Percentiles rank a stretch among this genome's conserved stretches.
phyloP scores from a whole-genome alignment of 2,888 invertebrate species.

The Caenorhabditis sp. region DNA sequence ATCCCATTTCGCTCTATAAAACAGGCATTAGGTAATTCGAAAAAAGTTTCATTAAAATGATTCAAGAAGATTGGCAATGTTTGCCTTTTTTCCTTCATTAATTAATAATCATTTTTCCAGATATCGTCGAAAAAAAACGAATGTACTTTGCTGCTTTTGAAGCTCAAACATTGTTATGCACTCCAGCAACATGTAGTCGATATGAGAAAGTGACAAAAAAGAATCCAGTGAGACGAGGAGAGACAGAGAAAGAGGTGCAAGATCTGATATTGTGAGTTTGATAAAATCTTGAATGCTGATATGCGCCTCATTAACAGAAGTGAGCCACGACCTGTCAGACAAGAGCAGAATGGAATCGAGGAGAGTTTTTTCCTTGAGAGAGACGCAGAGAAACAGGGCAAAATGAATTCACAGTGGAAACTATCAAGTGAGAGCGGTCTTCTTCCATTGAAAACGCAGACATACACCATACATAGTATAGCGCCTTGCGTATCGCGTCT shows the following conservation, averaged over 20 bases:
- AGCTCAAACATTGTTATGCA: slow-evolving; percentile 34
- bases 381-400: no score
- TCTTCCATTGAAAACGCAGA: no score
- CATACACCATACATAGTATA: no score
- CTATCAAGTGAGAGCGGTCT: no score
- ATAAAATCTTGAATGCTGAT: no score
- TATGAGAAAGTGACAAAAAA: slow-evolving; percentile 25
- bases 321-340: no score
- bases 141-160: slow-evolving; percentile 43
- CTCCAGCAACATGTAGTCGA: slow-evolving; percentile 23
- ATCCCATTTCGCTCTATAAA: slow-evolving; percentile 46
- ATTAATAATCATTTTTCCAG: slow-evolving; percentile 15
- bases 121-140: slow-evolving; percentile 32
- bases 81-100: not conserved
- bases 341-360: no score
- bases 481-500: no score
- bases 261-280: slow-evolving; percentile 26
- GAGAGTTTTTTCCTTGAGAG: no score
- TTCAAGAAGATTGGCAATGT: not conserved
- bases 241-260: slow-evolving; percentile 14
- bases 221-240: slow-evolving; percentile 28
- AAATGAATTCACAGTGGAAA: no score
- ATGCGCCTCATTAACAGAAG: no score
- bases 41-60: not conserved
- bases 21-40: slow-evolving; percentile 33